These are phyloP conservation scores for Epinotia bilunana DNA, from an alignment of 2,888 invertebrate species.

Conservation along the genomic window DNA sequence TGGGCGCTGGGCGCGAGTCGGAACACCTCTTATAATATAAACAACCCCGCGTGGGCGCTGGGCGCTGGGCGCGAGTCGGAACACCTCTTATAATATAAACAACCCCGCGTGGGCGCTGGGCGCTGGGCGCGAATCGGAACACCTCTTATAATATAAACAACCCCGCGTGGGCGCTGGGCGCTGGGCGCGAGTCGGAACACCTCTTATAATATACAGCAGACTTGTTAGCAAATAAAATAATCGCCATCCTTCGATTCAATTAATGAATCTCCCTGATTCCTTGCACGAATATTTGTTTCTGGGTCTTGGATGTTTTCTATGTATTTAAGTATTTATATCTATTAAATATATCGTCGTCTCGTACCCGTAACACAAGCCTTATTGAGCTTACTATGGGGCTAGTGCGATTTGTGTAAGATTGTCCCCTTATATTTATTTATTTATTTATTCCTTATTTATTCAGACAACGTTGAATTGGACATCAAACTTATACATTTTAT, in stretches of 20 bases:
- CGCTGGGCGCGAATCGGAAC: background rate
- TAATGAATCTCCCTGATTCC: conserved; percentile 10
- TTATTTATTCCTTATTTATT: conserved; percentile 26
- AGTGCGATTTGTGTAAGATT: too few relatives aligned
- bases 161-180: background rate
- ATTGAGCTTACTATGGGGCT: too few relatives aligned
- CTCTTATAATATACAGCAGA: background rate
- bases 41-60: conserved; percentile 2
- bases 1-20: too few relatives aligned
- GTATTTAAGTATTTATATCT: too few relatives aligned
- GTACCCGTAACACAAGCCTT: too few relatives aligned
- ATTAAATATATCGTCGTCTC: too few relatives aligned
- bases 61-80: too few relatives aligned
- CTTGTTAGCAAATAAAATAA: conserved; percentile 15
- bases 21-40: conserved; percentile 2
- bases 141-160: background rate
- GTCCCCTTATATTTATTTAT: too few relatives aligned
- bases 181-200: background rate
- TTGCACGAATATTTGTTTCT: too few relatives aligned
- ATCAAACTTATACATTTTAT: conserved; percentile 22
- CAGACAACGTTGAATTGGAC: conserved; percentile 15
- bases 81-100: background rate
- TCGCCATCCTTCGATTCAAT: background rate
- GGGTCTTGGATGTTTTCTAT: too few relatives aligned
- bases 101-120: background rate